Base-by-base conservation (phyloP, 2,797 vertebrate species). In the Gastrophryne carolinensis region DNA sequence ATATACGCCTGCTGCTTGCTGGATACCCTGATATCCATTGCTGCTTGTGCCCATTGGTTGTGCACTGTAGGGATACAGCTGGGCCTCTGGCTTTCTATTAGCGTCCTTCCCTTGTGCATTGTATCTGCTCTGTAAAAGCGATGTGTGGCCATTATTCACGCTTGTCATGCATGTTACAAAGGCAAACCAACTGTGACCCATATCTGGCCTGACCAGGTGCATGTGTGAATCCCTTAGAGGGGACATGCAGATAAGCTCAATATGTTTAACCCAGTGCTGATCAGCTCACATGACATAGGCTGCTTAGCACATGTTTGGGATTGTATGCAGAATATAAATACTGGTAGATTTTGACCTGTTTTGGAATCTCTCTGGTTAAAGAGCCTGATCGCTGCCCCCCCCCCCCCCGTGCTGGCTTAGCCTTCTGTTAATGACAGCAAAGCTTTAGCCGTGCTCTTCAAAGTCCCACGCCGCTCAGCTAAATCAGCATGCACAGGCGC, bases 51-150 rank as follows among this genome's bases (percentile, higher is more conserved):
- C 53, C 44, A n/a, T 41, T 13, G 24, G 37, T 35, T 37, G 27
- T 68, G 24, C 30, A 56, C 39, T 39, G 27, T 9, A 54, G 47
- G 58, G n/a, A 21, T 47, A 77, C 67, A 77, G 67, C 67, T 71
- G 58, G 67, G 58, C 49, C 65, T 41, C 35, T 54, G 24, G 66
- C 58, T 77, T 77, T 64, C 47, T 41, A 53, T 63, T 63, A 24
- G 63, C 35, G 39, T 35, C 6, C 11, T 37, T 62, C 66, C 74
- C 67, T 56, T 26, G 11, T 71, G 58, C 67, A 27, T 49, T 37
- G 49, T 63, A 60, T 21, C 6, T 54, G 44, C 29, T 41, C 34
- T 10, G 32, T 34, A 53, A 52, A 39, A 30, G 41, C 44, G 39
- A 23, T 62, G 53, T 19, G 9, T 52, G 50, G 27, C 30, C 44